Base-by-base conservation (phyloP, 2,888 invertebrate species). In the Erannis defoliaria region DNA sequence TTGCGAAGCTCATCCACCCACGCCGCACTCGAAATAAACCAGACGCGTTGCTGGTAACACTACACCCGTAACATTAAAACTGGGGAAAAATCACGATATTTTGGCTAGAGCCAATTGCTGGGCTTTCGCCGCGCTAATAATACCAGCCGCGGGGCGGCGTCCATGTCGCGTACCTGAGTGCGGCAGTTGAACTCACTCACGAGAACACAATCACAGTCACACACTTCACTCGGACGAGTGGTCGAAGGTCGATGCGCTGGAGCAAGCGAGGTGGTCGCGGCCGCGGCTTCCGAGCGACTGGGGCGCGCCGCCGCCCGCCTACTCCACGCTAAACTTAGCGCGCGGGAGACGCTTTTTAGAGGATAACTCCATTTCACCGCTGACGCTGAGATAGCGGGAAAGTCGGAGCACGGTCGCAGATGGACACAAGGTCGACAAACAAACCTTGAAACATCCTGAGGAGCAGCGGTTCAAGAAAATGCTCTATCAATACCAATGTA, bases 261-360 rank as follows among this genome's bases (percentile, higher is more conserved):
- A 88, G 86, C 84, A 80, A 78, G 88, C 88, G 88, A 84, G 88
- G 84, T 87, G 88, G 80, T 86, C 90, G 86, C 93, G 87, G 79
- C 81, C 91, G 89, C 90, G 88, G 90, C 86, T 86, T 85, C 86
- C 88, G 83, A 86, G 89, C 92, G 91, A 93, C 93, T 93, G 90
- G 71, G 69, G 80, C 73, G 71, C 68, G 33, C 38, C 67, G 78
- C 68, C 78, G 84, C 88, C 60, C 68, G 55, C 81, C 76, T 71
- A 71, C 75, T 64, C 74, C 70, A 76, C 73, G 86, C 91, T 92
- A 92, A 82, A 84, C 82, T 81, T 92, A 91, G 91, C 71, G 71
- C 83, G 68, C 82, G 72, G 63, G 73, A 70, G 21, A 67, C 72
- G 73, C 70, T 55, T 79, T 76, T 79, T 73, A 72, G 77, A 80